A percentile compares a stretch with the other conserved stretches of the same genome.
Evolutionary conservation across 1,140 invertebrate species (phyloP).

Genomic region (Camponotus vicinus): DNA sequence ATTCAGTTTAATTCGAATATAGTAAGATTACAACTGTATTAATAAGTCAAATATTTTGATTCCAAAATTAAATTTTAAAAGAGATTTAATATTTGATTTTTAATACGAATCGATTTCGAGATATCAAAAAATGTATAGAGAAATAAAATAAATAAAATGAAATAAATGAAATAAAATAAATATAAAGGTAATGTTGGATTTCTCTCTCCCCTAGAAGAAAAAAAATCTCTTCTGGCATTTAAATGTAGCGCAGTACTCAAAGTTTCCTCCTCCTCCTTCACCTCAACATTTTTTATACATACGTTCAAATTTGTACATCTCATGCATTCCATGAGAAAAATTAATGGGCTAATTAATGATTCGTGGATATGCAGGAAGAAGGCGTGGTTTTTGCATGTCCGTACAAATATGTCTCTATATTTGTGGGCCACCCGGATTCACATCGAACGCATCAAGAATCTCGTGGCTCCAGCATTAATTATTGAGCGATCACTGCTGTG

Average conservation of each 20-base stretch:
- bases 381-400: slow-evolving; percentile 41
- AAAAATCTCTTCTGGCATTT: not conserved
- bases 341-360: slow-evolving; percentile 56
- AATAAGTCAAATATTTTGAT: not conserved
- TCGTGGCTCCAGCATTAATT: slow-evolving; percentile 57
- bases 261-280: too few species aligned
- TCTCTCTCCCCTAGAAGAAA: not conserved
- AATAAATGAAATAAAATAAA: too few species aligned
- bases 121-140: not conserved
- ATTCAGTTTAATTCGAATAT: not conserved
- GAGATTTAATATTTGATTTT: not conserved
- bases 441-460: slow-evolving; percentile 56
- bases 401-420: not conserved
- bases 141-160: too few species aligned
- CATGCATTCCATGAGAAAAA: slow-evolving; percentile 22
- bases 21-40: not conserved
- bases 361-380: slow-evolving; percentile 26
- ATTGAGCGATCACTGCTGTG: slow-evolving; percentile 62
- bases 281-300: not conserved
- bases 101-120: not conserved
- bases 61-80: not conserved
- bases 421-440: slow-evolving; percentile 60
- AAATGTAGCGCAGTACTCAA: not conserved
- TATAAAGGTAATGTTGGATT: too few species aligned
- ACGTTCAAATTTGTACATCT: not conserved